Evolutionary conservation across 2,113 vertebrate genomes (phyloP), one percentile per base, ranked within the genome.

Genomic region (Hystrix brachyura): DNA sequence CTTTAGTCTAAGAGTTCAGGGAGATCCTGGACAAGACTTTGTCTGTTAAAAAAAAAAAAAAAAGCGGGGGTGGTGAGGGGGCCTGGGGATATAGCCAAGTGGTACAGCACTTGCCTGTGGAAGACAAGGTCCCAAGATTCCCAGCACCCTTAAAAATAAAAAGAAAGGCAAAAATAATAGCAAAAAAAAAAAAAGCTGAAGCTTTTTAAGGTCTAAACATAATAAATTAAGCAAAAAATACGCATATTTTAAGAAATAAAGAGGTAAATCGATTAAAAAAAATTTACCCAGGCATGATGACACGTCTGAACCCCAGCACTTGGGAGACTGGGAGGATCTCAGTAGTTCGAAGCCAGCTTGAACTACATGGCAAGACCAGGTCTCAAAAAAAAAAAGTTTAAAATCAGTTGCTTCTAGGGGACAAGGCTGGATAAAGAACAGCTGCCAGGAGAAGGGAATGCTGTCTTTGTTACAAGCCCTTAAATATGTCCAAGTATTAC

Each of bases 171-270:
- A 62, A 69, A n/a, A 69, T 13, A 29, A 78, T 18, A 72, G 18
- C 19, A 9, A 57, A 57, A 57, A 19, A 51, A 84, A 46, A 62
- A 95, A 87, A 32, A 10, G 65, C 2, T 80, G 38, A 38, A 38
- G 38, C 38, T 38, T 38, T 38, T 38, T 38, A 38, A 38, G 38
- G 11, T 74, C 57, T 53, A 90, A 84, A 78, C 25, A 25, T 23
- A 9, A 46, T 81, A 90, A 82, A 96, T 72, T 21, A 95, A 95
- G 78, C 8, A 93, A 27, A 60, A 86, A 80, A 48, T 46, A 71
- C 13, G 17, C 38, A 34, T 71, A 43, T 88, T 74, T 29, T 67
- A 90, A 85, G 46, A 95, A 96, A 76, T 21, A 71, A n/a, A 65
- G 38, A 38, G 38, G 7, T 78, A 87, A 95, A 92, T 92, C 10